Evolutionary conservation across 2,888 invertebrate species (phyloP), one percentile per base, ranked within the genome.

Genomic region (Melanchra persicariae): DNA sequence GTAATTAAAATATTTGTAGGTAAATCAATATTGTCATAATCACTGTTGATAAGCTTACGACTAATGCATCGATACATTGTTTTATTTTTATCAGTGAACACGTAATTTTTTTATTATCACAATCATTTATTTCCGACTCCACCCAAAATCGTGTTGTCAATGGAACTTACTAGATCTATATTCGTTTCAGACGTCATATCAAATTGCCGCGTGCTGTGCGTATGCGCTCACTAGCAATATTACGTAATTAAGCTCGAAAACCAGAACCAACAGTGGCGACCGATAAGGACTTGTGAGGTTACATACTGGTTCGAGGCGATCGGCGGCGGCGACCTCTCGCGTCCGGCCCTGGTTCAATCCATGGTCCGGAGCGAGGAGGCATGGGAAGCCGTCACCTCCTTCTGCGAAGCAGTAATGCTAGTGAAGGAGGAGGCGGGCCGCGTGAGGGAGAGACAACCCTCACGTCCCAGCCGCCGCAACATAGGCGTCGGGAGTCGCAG

Each of bases 21-120:
- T n/a, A 7, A 15, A 45, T 24, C 19, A 55, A 30, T 0, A 54
- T 54, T 54, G 19, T 12, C 8, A 2, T 64, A 30, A 64, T 57
- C 43, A 57, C 57, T 24, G 9, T 15, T 26, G 7, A 26, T 22
- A 57, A 34, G 9, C 7, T 49, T n/a, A 30, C 8, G 51, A 51
- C 1, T 2, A 34, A 58, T 30, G 6, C 15, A 26, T 17, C 30
- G 9, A n/a, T 5, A 47, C n/a, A 26, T 47, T 47, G 3, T 30
- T 57, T 17, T 51, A 0, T 55, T n/a, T 57, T 57, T 70, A 57
- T 70, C 70, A 37, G 26, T 52, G 15, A 40, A 43, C 22, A 43
- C 10, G 15, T 26, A 45, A 37, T 45, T 60, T 45, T 60, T 45
- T 37, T 45, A 12, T 34, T 22, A 59, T 71, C 30, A 43, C 3